Percentiles rank a stretch among this genome's conserved stretches.
phyloP scores from a whole-genome alignment of 2,113 vertebrate species.

The Abramis brama region DNA sequence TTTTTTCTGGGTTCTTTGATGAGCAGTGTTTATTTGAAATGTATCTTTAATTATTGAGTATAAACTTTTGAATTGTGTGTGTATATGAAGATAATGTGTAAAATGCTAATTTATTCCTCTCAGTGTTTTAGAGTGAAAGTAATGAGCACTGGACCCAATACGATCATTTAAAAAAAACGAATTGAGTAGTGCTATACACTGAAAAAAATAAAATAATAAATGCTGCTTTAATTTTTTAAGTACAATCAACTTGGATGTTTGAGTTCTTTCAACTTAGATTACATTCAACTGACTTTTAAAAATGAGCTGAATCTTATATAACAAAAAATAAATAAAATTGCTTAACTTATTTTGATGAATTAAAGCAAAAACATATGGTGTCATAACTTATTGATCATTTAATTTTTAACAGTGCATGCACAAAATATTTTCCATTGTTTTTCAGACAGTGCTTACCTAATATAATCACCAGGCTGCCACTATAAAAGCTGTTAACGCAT shows the following conservation, averaged over 20 bases:
- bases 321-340: no score
- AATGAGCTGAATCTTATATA: no score
- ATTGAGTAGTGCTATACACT: not conserved
- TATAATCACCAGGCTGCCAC: not conserved
- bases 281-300: no score
- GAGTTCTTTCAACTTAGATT: no score
- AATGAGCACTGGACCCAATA: not conserved
- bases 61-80: not conserved
- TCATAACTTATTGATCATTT: no score
- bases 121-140: not conserved
- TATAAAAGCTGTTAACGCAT: not conserved
- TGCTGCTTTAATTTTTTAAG: no score
- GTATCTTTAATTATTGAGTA: not conserved
- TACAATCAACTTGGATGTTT: no score
- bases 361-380: no score
- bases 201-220: no score
- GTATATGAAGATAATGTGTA: not conserved
- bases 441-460: not conserved
- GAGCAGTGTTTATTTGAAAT: no score
- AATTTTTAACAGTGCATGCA: no score
- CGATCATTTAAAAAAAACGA: not conserved
- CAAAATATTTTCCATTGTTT: not conserved
- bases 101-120: not conserved
- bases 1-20: not conserved
- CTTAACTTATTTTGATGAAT: no score